Conservation (phyloP, 1,140 invertebrate genomes). For the Zaprionus davidi region DNA sequence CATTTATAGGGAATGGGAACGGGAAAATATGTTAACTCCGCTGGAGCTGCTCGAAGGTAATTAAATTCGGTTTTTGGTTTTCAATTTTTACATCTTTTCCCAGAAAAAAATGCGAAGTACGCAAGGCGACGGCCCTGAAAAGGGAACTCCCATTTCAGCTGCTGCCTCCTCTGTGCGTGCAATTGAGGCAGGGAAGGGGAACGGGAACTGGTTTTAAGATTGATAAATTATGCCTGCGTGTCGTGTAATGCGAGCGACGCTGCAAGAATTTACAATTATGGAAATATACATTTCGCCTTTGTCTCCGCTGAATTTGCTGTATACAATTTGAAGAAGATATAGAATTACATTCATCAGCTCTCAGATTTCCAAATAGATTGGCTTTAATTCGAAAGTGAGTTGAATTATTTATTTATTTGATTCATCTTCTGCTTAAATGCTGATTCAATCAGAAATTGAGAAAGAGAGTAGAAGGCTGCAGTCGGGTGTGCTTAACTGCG, state of each 20-base stretch:
- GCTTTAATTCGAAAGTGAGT: not conserved
- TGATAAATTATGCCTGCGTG: constrained; percentile 63
- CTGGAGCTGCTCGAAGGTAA: constrained; percentile 35
- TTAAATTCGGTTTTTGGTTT: constrained; percentile 61
- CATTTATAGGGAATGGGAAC: not conserved
- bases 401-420: not conserved
- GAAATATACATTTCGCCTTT: constrained; percentile 23
- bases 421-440: not conserved
- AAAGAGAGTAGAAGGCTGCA: no score
- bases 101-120: constrained; percentile 49
- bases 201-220: constrained; percentile 66
- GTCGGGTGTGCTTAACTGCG: no score
- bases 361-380: constrained; percentile 4
- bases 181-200: constrained; percentile 45
- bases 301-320: constrained; percentile 17
- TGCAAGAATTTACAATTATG: constrained; percentile 53
- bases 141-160: constrained; percentile 50
- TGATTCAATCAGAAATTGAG: not conserved
- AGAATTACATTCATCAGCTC: constrained; percentile 24
- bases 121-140: not conserved
- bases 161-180: constrained; percentile 54
- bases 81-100: constrained; percentile 72
- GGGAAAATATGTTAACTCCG: constrained; percentile 43
- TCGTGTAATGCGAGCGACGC: constrained; percentile 52
- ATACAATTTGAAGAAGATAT: constrained; percentile 10